Base-by-base conservation (phyloP, 2,888 invertebrate genomes). In the Hanleya hanleyi region DNA sequence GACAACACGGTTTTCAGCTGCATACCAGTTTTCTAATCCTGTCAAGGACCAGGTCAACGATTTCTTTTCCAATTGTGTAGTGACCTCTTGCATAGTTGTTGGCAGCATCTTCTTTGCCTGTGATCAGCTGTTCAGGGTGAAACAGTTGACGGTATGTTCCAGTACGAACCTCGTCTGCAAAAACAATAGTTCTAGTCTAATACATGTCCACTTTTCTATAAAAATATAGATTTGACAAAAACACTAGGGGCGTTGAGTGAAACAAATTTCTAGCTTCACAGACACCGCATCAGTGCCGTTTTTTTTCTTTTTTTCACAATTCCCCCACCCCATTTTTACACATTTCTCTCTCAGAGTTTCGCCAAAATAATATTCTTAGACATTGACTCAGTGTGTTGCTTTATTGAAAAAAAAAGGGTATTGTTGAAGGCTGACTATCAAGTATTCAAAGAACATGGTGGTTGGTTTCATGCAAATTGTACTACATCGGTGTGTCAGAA, bases 11-110 rank as follows among this genome's bases (percentile, higher is more conserved):
- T 47, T 7, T 22, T 47, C 15, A 7, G 4, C 2, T 32, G 4
- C 26, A 4, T 57, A 57, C 57, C 57, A 57, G 26, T 57, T 57
- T 57, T 29, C 57, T 57, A 32, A 57, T 57, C 57, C 57, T 22
- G 57, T 57, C 57, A 22, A 57, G 22, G 1, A 57, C 57, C 4
- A 57, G 29, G 57, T 57, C 57, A 29, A 57, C 57, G 26, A 57
- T 57, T 26, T 57, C 57, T 26, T 57, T 57, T 12, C 57, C 57
- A 4, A 57, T 57, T 12, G 57, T 57, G 9, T 57, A 57, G 32
- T 57, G 57, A 29, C 57, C 57, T 9, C 57, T 4, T 15, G 57
- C 57, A 9, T 57, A 57, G 57, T 57, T 57, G 9, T 57, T 57
- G 7, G 57, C 57, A 7, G 57, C 57, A 57, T 57, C 57, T 26